Conservation (phyloP, 2,888 invertebrate species). For the Esperia sulphurella region DNA sequence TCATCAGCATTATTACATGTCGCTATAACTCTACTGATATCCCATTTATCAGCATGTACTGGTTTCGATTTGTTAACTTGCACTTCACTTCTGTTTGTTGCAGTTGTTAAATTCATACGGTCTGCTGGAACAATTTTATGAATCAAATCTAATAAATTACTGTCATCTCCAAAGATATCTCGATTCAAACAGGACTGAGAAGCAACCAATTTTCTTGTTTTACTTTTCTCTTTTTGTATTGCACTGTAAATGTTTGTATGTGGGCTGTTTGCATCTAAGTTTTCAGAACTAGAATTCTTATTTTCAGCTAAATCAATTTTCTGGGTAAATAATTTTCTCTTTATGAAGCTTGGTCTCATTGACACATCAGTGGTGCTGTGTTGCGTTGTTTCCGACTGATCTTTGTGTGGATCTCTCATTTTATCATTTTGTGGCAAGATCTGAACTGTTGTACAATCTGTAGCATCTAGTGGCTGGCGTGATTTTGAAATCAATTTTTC, state of each 20-base stretch:
- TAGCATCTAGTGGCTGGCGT: conserved; percentile 17
- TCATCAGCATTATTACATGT: conserved; percentile 39
- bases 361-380: conserved; percentile 39
- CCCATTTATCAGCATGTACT: conserved; percentile 42
- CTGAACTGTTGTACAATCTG: conserved; percentile 23
- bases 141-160: conserved; percentile 57
- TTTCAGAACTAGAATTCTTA: conserved; percentile 40
- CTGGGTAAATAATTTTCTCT: conserved; percentile 65
- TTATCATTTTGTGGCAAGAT: not conserved
- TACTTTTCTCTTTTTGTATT: conserved; percentile 51
- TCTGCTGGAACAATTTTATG: conserved; percentile 63
- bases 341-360: conserved; percentile 63
- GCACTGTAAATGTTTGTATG: conserved; percentile 37
- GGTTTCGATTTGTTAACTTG: conserved; percentile 27
- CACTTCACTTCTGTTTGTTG: conserved; percentile 32
- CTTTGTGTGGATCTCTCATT: not conserved
- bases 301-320: conserved; percentile 56
- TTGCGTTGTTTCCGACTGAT: conserved; percentile 7
- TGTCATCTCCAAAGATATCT: conserved; percentile 47
- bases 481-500: conserved; percentile 40
- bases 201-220: conserved; percentile 53
- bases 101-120: conserved; percentile 47
- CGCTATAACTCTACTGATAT: conserved; percentile 49
- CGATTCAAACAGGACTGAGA: conserved; percentile 56
- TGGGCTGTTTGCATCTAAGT: conserved; percentile 40